Base-by-base conservation (phyloP, 2,113 vertebrate species). In the Caracal caracal region DNA sequence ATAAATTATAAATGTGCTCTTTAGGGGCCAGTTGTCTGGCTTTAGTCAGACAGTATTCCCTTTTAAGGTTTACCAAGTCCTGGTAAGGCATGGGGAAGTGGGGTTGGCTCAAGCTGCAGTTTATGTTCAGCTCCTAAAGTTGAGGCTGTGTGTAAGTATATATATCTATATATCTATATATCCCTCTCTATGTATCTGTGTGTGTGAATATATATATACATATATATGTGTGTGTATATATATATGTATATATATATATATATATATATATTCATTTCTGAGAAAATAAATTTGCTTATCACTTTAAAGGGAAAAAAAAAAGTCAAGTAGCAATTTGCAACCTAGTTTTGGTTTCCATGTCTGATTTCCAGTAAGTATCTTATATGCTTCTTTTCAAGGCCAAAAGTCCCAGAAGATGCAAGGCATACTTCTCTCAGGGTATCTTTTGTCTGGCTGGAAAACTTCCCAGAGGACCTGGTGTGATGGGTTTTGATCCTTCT, bases 1-100 rank as follows among this genome's bases (percentile, higher is more conserved):
- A 98, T 98, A 98, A 98, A 98, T 98, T 98, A 98, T 92, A 95
- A 86, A 97, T 96, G 96, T 97, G 92, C 81, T 97, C 96, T 97
- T 98, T 96, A 97, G 97, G 93, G 97, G 92, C 98, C 88, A 97
- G 96, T 97, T 97, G 97, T 97, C 96, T 98, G 97, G 97, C 71
- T 97, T 94, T 59, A 93, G 93, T 96, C 95, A 96, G 96, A 98
- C 95, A 96, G 96, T 97, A 89, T 98, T 97, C 97, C 96, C 81
- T 97, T 96, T 96, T 97, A 96, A 98, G 95, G 93, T 95, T 96
- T 96, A 95, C 89, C 75, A 83, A 73, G 30, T 76, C 33, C 83
- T 96, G 61, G 65, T 94, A 97, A 84, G 93, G 92, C 84, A 94
- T 78, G 83, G 88, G 68, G 93, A 96, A 97, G 87, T 76, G 43